Evolutionary conservation across 2,113 vertebrate species (phyloP).

Genomic region (Girardinichthys multiradiatus): DNA sequence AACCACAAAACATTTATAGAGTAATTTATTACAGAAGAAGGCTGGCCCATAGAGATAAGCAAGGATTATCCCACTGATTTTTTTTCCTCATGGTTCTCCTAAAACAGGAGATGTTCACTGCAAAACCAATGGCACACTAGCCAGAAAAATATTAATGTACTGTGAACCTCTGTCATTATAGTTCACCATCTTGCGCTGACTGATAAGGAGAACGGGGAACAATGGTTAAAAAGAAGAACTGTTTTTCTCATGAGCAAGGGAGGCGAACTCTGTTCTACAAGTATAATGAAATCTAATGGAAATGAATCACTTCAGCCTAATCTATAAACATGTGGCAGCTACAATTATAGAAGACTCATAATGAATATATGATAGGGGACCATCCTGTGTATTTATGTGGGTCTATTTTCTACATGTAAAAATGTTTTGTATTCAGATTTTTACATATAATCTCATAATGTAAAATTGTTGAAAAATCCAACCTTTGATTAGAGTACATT

Average conservation of each 20-base stretch:
- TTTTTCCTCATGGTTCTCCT: constrained; percentile 12
- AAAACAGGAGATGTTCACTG: constrained; percentile 1
- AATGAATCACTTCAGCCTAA: not conserved
- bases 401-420: no score
- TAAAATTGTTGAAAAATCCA: no score
- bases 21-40: constrained; percentile 30
- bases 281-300: constrained; percentile 1
- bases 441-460: no score
- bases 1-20: constrained; percentile 40
- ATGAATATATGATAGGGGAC: no score
- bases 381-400: no score
- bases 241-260: not conserved
- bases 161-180: not conserved
- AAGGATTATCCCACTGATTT: constrained; percentile 56
- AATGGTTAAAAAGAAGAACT: not conserved
- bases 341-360: not conserved
- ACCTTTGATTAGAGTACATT: no score
- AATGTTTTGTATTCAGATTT: no score
- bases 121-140: constrained; percentile 14
- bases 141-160: constrained; percentile 4
- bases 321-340: not conserved
- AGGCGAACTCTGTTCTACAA: not conserved
- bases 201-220: constrained; percentile 17
- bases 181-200: constrained; percentile 7
- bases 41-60: constrained; percentile 64